Base-by-base conservation (phyloP, 2,888 invertebrate species). In the Lepidocyrtoides sp. region DNA sequence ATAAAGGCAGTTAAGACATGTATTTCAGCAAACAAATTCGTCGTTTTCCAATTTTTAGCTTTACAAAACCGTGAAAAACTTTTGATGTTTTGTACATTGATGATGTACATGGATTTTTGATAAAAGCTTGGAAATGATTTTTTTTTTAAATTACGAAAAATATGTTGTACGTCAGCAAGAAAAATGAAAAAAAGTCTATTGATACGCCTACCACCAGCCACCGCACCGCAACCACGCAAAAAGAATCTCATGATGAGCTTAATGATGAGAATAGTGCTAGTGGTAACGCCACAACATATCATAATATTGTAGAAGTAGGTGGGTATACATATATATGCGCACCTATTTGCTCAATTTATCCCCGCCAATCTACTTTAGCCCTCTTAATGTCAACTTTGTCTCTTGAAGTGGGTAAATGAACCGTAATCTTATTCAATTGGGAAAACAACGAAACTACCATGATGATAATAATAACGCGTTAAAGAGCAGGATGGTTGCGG, bases 381-480 rank as follows among this genome's bases (percentile, higher is more conserved):
- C 77, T 54, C 77, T 77, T 77, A 77, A 77, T 77, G 77, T 77
- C 77, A 77, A 77, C 77, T 29, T 77, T 77, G 83, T 69, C 48
- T 72, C 54, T 63, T 81, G 81, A 89, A 89, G 88, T 82, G 66
- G 81, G 88, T 89, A 82, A 89, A 89, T 89, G 82, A 89, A 89
- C 88, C 88, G 36, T 72, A 72, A 69, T 89, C 66, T 82, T 63
- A 89, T 89, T 89, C 69, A 89, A 89, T 89, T 89, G 81, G 81
- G 88, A 66, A 81, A 81, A 83, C 83, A 48, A 63, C 66, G 83
- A 66, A 83, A 44, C 63, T 14, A 29, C 48, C 66, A 83, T 66
- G 66, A 82, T 82, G 63, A 83, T 66, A 44, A 63, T 83, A 83
- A 83, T 77, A 54, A 77, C 48, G 48, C 66, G 83, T 66, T 66